Evolutionary conservation across 2,888 invertebrate genomes (phyloP).

Genomic region (Eristalinus aeneus): DNA sequence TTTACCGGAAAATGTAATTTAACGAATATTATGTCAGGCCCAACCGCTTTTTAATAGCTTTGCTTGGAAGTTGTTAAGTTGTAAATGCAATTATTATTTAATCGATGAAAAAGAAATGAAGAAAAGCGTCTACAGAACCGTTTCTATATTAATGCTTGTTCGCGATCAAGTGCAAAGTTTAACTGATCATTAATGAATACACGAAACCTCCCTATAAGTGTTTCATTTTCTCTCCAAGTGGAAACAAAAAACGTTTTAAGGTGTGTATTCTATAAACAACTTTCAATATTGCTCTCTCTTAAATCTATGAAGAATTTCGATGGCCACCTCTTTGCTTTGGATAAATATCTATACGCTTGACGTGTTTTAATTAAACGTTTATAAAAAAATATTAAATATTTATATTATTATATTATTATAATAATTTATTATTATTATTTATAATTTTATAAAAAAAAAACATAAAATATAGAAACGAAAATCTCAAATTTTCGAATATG

Average conservation of each 20-base stretch:
- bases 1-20: not conserved
- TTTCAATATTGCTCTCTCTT: slow-evolving; percentile 37
- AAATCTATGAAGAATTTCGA: slow-evolving; percentile 22
- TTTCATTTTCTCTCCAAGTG: slow-evolving; percentile 6
- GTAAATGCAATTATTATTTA: not conserved
- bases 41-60: not conserved
- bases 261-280: slow-evolving; percentile 38
- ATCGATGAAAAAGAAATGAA: not conserved
- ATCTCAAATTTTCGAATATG: too few species aligned
- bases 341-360: slow-evolving; percentile 15
- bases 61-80: not conserved
- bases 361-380: not conserved
- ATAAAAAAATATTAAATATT: not conserved
- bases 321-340: slow-evolving; percentile 13
- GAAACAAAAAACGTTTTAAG: slow-evolving; percentile 14
- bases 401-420: too few species aligned
- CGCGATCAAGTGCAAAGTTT: slow-evolving; percentile 41
- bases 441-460: too few species aligned
- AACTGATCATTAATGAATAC: slow-evolving; percentile 42
- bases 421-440: too few species aligned
- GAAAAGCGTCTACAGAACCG: not conserved
- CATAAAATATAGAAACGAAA: too few species aligned
- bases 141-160: slow-evolving; percentile 17
- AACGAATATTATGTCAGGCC: not conserved
- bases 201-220: slow-evolving; percentile 5